Evolutionary conservation across 2,113 vertebrate genomes (phyloP).

Genomic region (Callithrix jacchus): DNA sequence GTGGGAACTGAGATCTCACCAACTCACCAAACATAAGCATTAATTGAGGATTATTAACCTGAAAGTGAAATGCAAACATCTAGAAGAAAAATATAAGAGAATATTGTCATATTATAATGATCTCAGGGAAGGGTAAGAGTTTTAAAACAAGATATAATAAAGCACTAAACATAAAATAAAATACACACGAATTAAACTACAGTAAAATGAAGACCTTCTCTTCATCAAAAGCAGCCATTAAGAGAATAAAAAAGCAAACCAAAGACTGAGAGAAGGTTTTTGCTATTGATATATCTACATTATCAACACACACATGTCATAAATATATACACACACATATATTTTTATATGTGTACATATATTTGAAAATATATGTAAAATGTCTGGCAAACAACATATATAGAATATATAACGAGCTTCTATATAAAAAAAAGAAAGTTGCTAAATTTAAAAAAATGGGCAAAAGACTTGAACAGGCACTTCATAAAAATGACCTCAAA

Average conservation of each 20-base stretch:
- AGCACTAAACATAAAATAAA: background rate
- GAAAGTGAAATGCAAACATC: background rate
- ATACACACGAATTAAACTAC: background rate
- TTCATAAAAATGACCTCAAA: slow-evolving; percentile 2
- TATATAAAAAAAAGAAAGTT: background rate
- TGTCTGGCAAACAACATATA: background rate
- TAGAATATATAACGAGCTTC: slow-evolving; percentile 8
- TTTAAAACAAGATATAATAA: background rate
- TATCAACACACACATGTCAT: background rate
- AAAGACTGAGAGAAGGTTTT: background rate
- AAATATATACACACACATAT: background rate
- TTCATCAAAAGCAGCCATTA: background rate
- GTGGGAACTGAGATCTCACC: background rate
- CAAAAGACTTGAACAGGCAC: background rate
- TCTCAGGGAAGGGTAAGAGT: background rate
- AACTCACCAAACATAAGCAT: background rate
- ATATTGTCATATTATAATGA: background rate
- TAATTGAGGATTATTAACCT: background rate
- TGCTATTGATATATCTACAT: background rate
- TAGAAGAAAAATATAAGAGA: slow-evolving; percentile 26
- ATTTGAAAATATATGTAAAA: background rate
- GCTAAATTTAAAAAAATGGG: background rate
- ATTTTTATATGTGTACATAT: background rate
- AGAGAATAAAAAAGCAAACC: background rate
- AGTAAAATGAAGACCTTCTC: background rate